phyloP scores from a whole-genome alignment of 2,888 invertebrate species.

The Tipula unca region DNA sequence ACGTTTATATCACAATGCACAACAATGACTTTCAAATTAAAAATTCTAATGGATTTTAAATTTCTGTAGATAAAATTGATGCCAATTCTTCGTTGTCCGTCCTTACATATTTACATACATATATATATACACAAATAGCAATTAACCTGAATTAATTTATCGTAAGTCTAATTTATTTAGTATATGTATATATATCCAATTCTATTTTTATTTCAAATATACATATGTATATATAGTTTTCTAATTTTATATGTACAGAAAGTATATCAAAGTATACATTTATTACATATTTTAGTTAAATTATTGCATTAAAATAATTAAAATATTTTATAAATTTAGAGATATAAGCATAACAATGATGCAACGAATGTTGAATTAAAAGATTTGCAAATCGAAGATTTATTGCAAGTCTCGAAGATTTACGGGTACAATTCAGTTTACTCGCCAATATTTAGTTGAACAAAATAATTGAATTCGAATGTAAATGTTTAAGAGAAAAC shows the following conservation, averaged over 20 bases:
- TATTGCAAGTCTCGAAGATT: not conserved
- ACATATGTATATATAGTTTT: not conserved
- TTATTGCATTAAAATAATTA: not conserved
- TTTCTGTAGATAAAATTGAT: no score
- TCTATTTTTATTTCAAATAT: not conserved
- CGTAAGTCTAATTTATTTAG: not conserved
- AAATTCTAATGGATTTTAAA: not conserved
- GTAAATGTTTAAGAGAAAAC: not conserved
- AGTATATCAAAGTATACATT: no score
- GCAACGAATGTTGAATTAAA: not conserved
- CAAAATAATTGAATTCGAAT: not conserved
- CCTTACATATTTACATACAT: not conserved
- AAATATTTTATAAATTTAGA: not conserved
- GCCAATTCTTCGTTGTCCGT: not conserved
- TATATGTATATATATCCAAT: not conserved
- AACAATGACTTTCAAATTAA: no score
- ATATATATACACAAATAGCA: not conserved
- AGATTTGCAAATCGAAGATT: not conserved
- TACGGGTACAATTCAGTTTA: not conserved
- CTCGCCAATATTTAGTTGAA: not conserved
- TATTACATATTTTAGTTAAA: not conserved
- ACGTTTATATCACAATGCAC: no score
- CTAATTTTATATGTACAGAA: not conserved
- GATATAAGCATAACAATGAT: not conserved
- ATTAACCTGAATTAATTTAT: not conserved